phyloP scores from a whole-genome alignment of 2,113 vertebrate genomes.

The Nanger granti region DNA sequence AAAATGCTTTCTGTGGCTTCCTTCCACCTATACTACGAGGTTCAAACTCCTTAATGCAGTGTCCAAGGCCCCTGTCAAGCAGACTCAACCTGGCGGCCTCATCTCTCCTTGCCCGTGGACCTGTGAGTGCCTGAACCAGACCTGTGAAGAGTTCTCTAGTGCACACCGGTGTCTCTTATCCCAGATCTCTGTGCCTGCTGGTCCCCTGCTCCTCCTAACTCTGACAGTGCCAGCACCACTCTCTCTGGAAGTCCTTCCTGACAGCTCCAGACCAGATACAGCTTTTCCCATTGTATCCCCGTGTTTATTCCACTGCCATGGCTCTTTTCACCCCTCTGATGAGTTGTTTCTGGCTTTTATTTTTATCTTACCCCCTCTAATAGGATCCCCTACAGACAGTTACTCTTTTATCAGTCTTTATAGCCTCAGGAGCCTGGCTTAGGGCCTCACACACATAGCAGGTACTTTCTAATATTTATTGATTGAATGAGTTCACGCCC shows the following conservation, averaged over 20 bases:
- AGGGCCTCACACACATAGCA: background rate
- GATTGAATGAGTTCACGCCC: background rate
- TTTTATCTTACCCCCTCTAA: background rate
- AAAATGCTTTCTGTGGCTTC: background rate
- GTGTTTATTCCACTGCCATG: background rate
- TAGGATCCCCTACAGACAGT: background rate
- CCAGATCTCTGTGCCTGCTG: background rate
- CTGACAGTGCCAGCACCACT: background rate
- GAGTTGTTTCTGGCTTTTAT: background rate
- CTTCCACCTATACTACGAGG: background rate
- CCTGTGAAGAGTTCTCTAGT: background rate
- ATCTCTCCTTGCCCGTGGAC: background rate
- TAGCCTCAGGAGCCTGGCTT: background rate
- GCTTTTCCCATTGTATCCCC: background rate
- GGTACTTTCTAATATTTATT: background rate
- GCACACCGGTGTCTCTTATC: background rate
- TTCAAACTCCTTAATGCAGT: background rate
- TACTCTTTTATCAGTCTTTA: background rate
- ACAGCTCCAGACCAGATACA: background rate
- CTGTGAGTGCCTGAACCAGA: background rate
- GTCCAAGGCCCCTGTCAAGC: background rate
- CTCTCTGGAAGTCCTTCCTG: background rate
- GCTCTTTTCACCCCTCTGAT: background rate
- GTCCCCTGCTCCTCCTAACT: background rate
- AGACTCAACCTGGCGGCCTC: rapidly evolving